A percentile compares a stretch with the other conserved stretches of the same genome.
phyloP scores from a whole-genome alignment of 2,113 vertebrate species.

The Glaucomys volans region DNA sequence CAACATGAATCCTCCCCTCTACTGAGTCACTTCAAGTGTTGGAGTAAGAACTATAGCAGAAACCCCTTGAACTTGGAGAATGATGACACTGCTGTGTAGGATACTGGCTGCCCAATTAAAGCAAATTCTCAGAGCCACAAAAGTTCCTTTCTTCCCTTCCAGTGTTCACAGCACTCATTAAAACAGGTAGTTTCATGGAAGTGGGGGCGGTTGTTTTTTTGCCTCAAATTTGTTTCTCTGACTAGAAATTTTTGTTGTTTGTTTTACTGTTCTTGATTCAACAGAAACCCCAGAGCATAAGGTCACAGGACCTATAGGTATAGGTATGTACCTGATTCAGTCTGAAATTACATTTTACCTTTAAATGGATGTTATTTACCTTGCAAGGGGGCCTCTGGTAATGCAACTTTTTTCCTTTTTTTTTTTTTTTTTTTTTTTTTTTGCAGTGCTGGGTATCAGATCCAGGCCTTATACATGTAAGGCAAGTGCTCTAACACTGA shows the following conservation, averaged over 20 bases:
- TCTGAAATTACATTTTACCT: constrained; percentile 43
- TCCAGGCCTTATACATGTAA: neutral
- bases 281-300: neutral
- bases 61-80: too few relatives aligned
- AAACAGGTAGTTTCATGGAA: neutral
- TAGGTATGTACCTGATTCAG: neutral
- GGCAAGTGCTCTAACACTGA: neutral
- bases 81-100: too few relatives aligned
- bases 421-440: neutral
- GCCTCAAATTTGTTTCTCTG: constrained; percentile 1
- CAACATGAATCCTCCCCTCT: neutral
- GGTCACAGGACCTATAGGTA: neutral
- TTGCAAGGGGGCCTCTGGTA: neutral
- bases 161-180: neutral
- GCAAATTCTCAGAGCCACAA: neutral
- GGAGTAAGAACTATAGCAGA: neutral
- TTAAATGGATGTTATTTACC: neutral
- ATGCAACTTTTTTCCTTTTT: neutral
- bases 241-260: neutral
- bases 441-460: neutral
- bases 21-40: neutral
- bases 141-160: neutral
- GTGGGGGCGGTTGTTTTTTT: neutral
- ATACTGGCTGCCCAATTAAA: neutral
- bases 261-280: neutral